These are phyloP conservation scores for Sialia sialis DNA, from an alignment of 2,113 vertebrate species.

Conservation along the genomic window DNA sequence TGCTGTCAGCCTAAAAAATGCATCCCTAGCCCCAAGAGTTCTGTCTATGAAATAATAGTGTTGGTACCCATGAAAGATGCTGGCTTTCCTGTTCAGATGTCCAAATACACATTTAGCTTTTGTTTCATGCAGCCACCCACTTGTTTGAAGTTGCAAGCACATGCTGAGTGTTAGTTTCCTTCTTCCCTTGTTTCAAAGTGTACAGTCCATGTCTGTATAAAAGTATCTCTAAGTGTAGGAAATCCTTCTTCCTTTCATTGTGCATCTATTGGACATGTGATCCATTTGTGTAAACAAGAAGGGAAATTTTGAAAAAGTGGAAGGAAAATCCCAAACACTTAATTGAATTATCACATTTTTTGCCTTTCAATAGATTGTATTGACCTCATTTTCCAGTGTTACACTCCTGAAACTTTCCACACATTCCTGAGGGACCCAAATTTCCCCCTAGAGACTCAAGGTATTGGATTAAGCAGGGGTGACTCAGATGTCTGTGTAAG, in stretches of 20 bases:
- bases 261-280: background rate
- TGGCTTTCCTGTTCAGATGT: slow-evolving; percentile 39
- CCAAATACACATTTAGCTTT: slow-evolving; percentile 10
- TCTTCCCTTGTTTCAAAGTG: slow-evolving; percentile 38
- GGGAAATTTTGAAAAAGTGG: background rate
- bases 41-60: background rate
- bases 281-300: slow-evolving; percentile 26
- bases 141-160: slow-evolving; percentile 27
- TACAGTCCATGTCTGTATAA: background rate
- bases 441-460: background rate
- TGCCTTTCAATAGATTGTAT: background rate
- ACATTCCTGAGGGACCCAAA: background rate
- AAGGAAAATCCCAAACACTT: background rate
- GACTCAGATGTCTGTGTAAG: background rate
- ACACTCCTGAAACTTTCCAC: background rate
- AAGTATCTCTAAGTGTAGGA: background rate
- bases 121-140: background rate
- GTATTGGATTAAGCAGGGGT: background rate
- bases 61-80: background rate
- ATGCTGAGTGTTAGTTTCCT: slow-evolving; percentile 34
- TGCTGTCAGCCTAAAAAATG: background rate
- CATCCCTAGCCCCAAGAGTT: background rate
- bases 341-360: background rate
- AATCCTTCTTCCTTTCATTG: slow-evolving; percentile 63
- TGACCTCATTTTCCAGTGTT: background rate